These are phyloP conservation scores for Zoanthus gigantus DNA, from an alignment of 92 coral and sea anemone species.

Conservation along the genomic window DNA sequence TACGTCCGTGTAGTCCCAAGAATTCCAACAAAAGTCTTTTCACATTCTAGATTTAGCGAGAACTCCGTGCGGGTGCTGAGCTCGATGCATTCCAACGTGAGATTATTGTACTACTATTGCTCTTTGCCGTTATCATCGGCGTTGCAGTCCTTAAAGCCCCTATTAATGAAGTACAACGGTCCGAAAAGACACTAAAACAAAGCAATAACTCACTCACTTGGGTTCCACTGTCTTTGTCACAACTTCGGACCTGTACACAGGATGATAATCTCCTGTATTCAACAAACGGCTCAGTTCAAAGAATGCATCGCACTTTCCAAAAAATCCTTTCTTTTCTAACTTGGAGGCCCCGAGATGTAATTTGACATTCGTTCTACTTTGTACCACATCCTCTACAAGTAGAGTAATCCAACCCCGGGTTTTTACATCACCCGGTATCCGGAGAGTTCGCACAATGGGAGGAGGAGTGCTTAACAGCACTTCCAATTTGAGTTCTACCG, in stretches of 20 bases:
- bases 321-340: conserved; percentile 80
- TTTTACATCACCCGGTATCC: conserved; percentile 93
- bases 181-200: background rate
- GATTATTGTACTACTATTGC: too few species aligned
- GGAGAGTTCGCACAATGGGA: conserved; percentile 75
- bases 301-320: conserved; percentile 91
- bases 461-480: conserved; percentile 66
- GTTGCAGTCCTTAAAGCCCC: too few species aligned
- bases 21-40: too few species aligned
- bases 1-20: too few species aligned
- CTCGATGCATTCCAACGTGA: too few species aligned
- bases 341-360: conserved; percentile 82
- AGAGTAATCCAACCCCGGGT: conserved; percentile 88
- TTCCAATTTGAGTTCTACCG: conserved; percentile 82
- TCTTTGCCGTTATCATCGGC: too few species aligned
- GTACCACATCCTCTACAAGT: conserved; percentile 70
- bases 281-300: conserved; percentile 85
- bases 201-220: conserved; percentile 69
- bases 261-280: conserved; percentile 73
- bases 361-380: conserved; percentile 72
- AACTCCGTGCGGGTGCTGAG: too few species aligned
- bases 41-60: too few species aligned
- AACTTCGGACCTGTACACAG: conserved; percentile 91
- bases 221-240: conserved; percentile 87
- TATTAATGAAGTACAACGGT: background rate